Evolutionary conservation across 2,113 vertebrate genomes (phyloP), one percentile per base, ranked within the genome.

Genomic region (Takifugu flavidus): DNA sequence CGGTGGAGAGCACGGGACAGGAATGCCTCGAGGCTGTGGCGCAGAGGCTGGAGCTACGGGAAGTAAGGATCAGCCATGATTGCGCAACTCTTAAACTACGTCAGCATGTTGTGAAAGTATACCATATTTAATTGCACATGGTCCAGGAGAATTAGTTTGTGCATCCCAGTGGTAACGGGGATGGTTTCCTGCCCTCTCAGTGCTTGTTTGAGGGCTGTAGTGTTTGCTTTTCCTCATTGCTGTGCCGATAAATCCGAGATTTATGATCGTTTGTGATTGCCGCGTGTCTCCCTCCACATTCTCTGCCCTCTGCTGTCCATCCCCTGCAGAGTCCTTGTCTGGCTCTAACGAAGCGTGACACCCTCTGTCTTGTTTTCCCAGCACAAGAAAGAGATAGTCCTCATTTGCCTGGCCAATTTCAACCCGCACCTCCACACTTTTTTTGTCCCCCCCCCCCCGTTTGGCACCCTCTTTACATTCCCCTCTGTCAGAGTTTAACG

Each of bases 1-100:
- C 95, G 0, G 94, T 98, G 90, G 97, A 99, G 73, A 95, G 96
- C 80, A 99, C 97, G 0, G 97, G 97, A 7, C 94, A 95, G 79
- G 96, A 99, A 81, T 99, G 97, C 84, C 88, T 98, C 87, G 96
- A 98, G 78, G 95, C 95, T 0, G 96, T 96, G 4, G 94, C 96
- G 29, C 97, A 98, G 81, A 89, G 95, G 77, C 90, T 99, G 84
- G 96, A 98, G 75, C 85, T 98, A 8, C 91, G 93, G n/a, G 95
- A 98, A 94, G 96, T 98, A 70, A 91, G 90, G 44, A 51, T 4
- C 13, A 59, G 56, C 56, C 15, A 2, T 3, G 13, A 45, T 45
- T 13, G 2, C 44, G 2, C 12, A 45, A 45, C 44, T 13, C 44
- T 45, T 45, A 45, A 45, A 13, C 14, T 45, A 2, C 12, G 2